Base-by-base conservation (phyloP, 2,797 vertebrate species). In the Chloroceryle amazona region DNA sequence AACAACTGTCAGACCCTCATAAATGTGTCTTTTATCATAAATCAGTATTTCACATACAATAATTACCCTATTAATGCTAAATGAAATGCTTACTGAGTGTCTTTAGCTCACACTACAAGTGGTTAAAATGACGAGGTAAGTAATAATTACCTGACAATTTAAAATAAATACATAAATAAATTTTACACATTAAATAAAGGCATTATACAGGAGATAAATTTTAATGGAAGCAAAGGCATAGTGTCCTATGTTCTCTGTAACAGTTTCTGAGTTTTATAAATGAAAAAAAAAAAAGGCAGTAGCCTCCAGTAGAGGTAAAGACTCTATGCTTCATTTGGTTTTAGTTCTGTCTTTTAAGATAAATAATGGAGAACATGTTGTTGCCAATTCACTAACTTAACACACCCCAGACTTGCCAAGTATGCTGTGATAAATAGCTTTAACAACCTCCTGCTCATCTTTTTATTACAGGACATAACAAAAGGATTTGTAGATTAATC, bases 21-120 rank as follows among this genome's bases (percentile, higher is more conserved):
- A 94, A 94, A 73, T 51, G 78, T 90, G 94, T 72, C 80, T 89
- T 95, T 95, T 76, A 90, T 89, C 88, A 96, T 95, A 96, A 96
- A 96, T 94, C 82, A 94, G 55, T 54, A 86, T 92, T 92, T 74
- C 86, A 67, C 61, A 92, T 94, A 76, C 70, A 95, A 67, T 86
- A 96, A 96, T 96, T 94, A 95, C 66, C 67, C 60, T 67, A 94
- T 94, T 96, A 96, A 94, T 71, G 81, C 33, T 51, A 81, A 92
- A 86, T 78, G 33, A 95, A 96, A 90, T 82, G 82, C 81, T 95
- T 89, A 73, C 52, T 86, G 90, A 89, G 10, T 89, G 67, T 86
- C 80, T 82, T 91, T 89, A 84, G 83, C 63, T 84, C 26, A 37
- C 61, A 58, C 52, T 52, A 9, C 74, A 81, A 88, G 29, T 66